Base-by-base conservation (phyloP, 2,888 invertebrate genomes). In the Apodemia hepburni region DNA sequence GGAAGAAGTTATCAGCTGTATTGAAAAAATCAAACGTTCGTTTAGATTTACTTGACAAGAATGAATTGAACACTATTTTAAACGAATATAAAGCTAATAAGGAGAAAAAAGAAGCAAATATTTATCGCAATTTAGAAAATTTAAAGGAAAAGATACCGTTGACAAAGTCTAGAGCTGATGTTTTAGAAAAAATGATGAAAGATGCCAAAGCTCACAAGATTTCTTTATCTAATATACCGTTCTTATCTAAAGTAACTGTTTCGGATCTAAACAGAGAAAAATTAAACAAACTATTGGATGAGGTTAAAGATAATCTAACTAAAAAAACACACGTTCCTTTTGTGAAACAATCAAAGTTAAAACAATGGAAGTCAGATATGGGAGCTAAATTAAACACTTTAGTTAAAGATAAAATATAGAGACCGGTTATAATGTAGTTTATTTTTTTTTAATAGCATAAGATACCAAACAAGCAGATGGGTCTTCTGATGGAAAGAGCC, bases 271-370 rank as follows among this genome's bases (percentile, higher is more conserved):
- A 18, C 22, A 18, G 15, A 12, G 12, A 54, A 54, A 27, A 27
- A 15, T 27, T 54, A 12, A 27, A 54, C 27, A 57, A n/a, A 29
- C 29, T 57, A 15, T 3, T 57, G 8, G 54, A 57, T 29, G 6
- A 29, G n/a, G 29, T 27, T 4, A 57, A 57, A 57, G 54, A 57
- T 15, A 27, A 29, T 15, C 12, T 0, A 29, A 27, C 6, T 12
- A 64, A 61, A 62, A 65, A 60, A 45, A 59, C 58, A 58, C 62
- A 64, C 5, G 33, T 22, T 58, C 59, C 67, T 3, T 70, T 68
- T 63, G 62, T 64, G 3, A 70, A 68, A n/a, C 70, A 71, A 59
- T 71, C 71, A 6, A 72, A 66, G 59, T 54, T 71, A 8, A 67
- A 70, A 59, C 70, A 71, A 42, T 49, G 68, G 27, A 66, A 66